Evolutionary conservation across 1,140 invertebrate genomes (phyloP).

Genomic region (Fopius arisanus): DNA sequence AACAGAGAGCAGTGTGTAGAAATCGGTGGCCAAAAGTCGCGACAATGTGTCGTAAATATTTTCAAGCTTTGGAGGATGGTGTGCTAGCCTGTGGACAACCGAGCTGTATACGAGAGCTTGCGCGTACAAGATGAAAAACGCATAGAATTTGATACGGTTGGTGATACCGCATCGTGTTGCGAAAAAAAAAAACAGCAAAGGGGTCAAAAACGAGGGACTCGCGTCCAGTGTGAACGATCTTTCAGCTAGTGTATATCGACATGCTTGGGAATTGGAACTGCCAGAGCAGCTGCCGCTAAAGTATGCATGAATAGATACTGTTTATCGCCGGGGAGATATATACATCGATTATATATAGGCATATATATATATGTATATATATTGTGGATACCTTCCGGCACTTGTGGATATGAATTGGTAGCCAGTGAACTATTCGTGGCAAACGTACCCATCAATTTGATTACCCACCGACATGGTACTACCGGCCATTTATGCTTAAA

Average conservation of each 20-base stretch:
- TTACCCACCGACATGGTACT: not conserved
- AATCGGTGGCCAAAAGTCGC: slow-evolving; percentile 8
- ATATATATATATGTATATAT: slow-evolving; percentile 11
- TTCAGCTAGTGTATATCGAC: slow-evolving; percentile 46
- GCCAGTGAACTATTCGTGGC: not conserved
- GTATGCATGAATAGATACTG: slow-evolving; percentile 57
- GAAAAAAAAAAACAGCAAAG: not conserved
- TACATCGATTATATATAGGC: slow-evolving; percentile 12
- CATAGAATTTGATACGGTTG: not conserved
- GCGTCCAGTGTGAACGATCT: slow-evolving; percentile 23
- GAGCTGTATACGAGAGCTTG: not conserved
- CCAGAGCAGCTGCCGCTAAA: slow-evolving; percentile 56
- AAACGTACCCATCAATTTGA: not conserved
- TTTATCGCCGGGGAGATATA: slow-evolving; percentile 47
- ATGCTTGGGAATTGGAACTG: slow-evolving; percentile 59
- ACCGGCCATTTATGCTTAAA: not conserved
- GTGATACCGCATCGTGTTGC: not conserved
- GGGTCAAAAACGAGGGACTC: not conserved
- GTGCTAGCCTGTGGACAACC: not conserved
- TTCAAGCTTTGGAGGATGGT: not conserved
- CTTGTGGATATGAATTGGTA: not conserved
- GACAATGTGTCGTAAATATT: slow-evolving; percentile 23
- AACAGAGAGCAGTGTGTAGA: not conserved
- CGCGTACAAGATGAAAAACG: not conserved
- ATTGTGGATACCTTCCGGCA: not conserved